Percentiles rank a stretch among this genome's conserved stretches.
Conservation (phyloP, 2,888 invertebrate species). For the Platynereis dumerilii region DNA sequence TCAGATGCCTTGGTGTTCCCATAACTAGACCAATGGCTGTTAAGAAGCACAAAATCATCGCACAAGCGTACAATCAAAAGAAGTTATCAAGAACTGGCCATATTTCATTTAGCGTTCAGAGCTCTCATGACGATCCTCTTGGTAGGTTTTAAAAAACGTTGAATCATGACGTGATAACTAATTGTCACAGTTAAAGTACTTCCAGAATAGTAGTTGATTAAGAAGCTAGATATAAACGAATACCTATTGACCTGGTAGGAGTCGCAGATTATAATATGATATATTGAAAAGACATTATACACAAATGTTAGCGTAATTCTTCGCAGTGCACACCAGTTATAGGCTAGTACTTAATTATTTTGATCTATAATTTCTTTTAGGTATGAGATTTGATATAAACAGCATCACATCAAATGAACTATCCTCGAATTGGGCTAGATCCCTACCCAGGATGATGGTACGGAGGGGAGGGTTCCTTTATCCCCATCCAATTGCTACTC, state of each 20-base stretch:
- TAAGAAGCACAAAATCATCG: conserved; percentile 88
- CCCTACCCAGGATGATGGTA: conserved; percentile 83
- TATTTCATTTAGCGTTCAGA: conserved; percentile 85
- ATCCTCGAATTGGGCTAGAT: conserved; percentile 86
- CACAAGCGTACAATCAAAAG: conserved; percentile 87
- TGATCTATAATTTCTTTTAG: too few relatives aligned
- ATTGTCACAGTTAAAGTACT: too few relatives aligned
- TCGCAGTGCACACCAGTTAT: too few relatives aligned
- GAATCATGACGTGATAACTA: too few relatives aligned
- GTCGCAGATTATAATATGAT: too few relatives aligned
- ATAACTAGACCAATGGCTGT: conserved; percentile 63
- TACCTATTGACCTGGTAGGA: too few relatives aligned
- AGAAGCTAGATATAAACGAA: too few relatives aligned
- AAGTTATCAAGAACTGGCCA: conserved; percentile 82
- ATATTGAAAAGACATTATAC: too few relatives aligned
- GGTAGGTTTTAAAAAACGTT: conserved; percentile 57
- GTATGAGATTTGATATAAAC: conserved; percentile 67
- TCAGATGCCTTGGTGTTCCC: conserved; percentile 50
- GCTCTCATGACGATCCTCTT: conserved; percentile 88
- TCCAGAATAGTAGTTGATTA: too few relatives aligned
- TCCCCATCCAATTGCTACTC: conserved; percentile 58
- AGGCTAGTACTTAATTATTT: too few relatives aligned
- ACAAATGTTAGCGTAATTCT: too few relatives aligned
- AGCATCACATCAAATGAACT: conserved; percentile 80
- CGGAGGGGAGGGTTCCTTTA: conserved; percentile 77